Conservation (phyloP, 1,140 invertebrate species). For the Drosophila prosaltans region DNA sequence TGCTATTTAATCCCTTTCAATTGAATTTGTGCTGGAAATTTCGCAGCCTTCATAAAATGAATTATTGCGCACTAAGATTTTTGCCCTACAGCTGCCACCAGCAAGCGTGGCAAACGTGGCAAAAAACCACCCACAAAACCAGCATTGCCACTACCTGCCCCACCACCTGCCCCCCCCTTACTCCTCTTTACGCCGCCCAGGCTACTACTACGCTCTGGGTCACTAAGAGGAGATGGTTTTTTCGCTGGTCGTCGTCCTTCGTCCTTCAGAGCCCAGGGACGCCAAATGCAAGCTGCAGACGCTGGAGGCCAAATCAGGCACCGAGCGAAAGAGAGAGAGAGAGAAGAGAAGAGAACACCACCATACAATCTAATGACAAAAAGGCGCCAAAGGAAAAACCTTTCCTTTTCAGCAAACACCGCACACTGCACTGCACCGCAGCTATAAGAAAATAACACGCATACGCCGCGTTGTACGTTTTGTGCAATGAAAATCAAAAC, state of each 20-base stretch:
- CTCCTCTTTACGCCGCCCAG: background rate
- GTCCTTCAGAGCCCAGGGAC: slow-evolving; percentile 53
- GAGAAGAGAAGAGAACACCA: slow-evolving; percentile 11
- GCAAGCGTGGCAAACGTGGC: background rate
- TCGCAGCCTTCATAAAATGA: slow-evolving; percentile 53
- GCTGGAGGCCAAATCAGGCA: slow-evolving; percentile 54
- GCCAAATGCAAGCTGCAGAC: slow-evolving; percentile 50
- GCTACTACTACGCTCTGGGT: slow-evolving; percentile 12
- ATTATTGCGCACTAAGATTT: slow-evolving; percentile 68
- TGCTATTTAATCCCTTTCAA: slow-evolving; percentile 25
- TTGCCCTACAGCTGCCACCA: slow-evolving; percentile 20
- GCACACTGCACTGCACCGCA: background rate
- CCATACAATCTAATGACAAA: slow-evolving; percentile 57
- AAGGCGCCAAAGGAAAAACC: slow-evolving; percentile 56
- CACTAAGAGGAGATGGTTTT: background rate
- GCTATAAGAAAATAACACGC: slow-evolving; percentile 52
- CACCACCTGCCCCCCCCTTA: too few species aligned
- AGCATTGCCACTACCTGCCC: slow-evolving; percentile 15
- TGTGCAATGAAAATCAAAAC: slow-evolving; percentile 68
- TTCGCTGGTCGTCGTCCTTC: slow-evolving; percentile 58
- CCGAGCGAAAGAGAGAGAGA: background rate
- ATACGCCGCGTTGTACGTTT: slow-evolving; percentile 61
- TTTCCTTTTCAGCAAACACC: background rate
- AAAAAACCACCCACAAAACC: slow-evolving; percentile 8
- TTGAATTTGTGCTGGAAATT: slow-evolving; percentile 47